Base-by-base conservation (phyloP, 2,888 invertebrate genomes). In the Synergus gifuensis region DNA sequence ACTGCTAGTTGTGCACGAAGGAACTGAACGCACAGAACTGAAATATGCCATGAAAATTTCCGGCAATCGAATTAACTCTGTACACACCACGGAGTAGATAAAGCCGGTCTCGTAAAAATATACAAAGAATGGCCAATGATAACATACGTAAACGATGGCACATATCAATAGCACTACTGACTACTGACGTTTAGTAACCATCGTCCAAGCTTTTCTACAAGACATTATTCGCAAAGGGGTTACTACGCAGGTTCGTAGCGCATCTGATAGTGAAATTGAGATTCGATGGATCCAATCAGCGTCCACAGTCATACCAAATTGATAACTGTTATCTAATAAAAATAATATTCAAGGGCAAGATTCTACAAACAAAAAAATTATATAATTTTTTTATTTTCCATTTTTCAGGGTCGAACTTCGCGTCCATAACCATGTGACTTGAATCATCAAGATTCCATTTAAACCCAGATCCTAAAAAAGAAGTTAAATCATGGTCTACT, bases 201-300 rank as follows among this genome's bases (percentile, higher is more conserved):
- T 62, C 76, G 77, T 79, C 77, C 60, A 80, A 78, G 84, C 84
- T 84, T 84, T 83, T 84, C 84, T 84, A 83, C 80, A 78, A 81
- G 80, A 79, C 79, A 76, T 67, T 67, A 77, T 78, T 76, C 64
- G 76, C 81, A 77, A 81, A 76, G 81, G 80, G 84, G 80, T 82
- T 84, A 84, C 80, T 84, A 83, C 84, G 83, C 82, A 82, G 83
- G 81, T 81, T 80, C 84, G 78, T 79, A 79, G 82, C 81, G 84
- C 83, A 84, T 84, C 78, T 79, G 83, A 83, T 84, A 81, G 62
- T 64, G 79, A 78, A 79, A 79, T 54, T n/a, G n/a, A 54, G n/a
- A 54, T 54, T 54, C 16, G n/a, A 16, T 11, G 22, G 22, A 11
- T 44, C 7, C 46, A 69, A 28, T 69, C 67, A 49, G 46, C 46